Conservation (phyloP, 2,113 vertebrate species). For the Zosterops lateralis region DNA sequence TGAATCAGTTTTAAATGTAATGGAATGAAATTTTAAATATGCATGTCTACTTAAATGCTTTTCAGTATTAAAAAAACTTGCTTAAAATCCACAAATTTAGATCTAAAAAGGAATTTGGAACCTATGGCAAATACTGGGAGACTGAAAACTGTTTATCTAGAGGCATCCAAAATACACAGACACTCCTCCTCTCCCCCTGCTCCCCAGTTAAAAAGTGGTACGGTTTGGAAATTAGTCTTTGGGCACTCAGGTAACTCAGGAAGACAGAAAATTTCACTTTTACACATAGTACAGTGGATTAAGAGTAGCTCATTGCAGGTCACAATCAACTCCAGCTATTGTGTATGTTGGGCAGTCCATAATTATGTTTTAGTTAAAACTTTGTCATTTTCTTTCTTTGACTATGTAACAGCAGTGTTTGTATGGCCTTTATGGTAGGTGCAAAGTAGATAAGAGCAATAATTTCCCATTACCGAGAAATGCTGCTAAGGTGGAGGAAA, state of each 20-base stretch:
- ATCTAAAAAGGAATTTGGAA: background rate
- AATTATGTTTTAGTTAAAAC: background rate
- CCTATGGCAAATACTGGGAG: background rate
- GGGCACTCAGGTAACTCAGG: background rate
- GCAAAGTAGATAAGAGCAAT: background rate
- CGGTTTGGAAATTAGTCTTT: background rate
- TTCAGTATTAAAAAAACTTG: background rate
- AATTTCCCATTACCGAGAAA: background rate
- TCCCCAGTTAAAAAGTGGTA: background rate
- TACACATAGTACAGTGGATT: background rate
- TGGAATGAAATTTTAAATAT: background rate
- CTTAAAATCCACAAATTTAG: background rate
- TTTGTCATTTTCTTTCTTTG: background rate
- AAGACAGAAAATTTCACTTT: background rate
- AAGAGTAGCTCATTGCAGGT: background rate
- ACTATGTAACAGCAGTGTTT: background rate
- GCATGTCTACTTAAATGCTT: background rate
- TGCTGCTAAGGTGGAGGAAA: background rate
- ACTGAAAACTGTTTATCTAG: background rate
- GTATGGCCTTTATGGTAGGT: background rate
- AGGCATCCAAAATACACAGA: background rate
- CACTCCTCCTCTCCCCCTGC: accelerated
- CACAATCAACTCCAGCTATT: background rate
- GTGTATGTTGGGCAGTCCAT: background rate
- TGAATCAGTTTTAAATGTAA: background rate